Percentiles rank a stretch among this genome's conserved stretches.
Conservation (phyloP, 2,113 vertebrate species). For the Ctenodactylus gundi region DNA sequence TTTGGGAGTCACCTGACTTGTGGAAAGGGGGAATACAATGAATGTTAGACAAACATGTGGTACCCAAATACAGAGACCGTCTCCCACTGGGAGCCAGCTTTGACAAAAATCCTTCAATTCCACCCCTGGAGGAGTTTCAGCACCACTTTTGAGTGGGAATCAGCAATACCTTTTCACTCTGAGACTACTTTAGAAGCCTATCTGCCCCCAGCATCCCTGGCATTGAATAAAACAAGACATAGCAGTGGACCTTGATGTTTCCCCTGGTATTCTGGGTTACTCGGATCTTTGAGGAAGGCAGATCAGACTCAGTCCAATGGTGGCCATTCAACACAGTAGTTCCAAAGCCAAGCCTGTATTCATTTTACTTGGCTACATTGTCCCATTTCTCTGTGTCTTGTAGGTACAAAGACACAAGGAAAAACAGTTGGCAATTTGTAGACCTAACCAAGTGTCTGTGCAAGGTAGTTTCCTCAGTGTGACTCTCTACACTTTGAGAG, state of each 20-base stretch:
- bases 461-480: background rate
- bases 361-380: background rate
- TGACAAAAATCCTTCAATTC: background rate
- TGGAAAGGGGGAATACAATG: background rate
- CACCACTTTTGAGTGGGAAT: background rate
- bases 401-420: background rate
- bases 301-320: no score
- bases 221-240: background rate
- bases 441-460: background rate
- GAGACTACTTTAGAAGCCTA: background rate
- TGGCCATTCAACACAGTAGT: background rate
- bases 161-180: background rate
- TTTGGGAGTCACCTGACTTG: background rate
- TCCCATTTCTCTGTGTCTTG: background rate
- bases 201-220: background rate
- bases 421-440: background rate
- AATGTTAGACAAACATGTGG: background rate
- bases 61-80: background rate
- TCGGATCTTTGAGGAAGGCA: background rate
- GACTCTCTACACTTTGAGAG: background rate
- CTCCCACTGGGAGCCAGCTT: background rate
- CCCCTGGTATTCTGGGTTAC: background rate
- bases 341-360: no score
- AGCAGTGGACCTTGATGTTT: background rate
- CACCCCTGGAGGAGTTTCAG: background rate